These are phyloP conservation scores for Brachyopa scutellaris DNA, from an alignment of 2,888 invertebrate species.

Conservation along the genomic window DNA sequence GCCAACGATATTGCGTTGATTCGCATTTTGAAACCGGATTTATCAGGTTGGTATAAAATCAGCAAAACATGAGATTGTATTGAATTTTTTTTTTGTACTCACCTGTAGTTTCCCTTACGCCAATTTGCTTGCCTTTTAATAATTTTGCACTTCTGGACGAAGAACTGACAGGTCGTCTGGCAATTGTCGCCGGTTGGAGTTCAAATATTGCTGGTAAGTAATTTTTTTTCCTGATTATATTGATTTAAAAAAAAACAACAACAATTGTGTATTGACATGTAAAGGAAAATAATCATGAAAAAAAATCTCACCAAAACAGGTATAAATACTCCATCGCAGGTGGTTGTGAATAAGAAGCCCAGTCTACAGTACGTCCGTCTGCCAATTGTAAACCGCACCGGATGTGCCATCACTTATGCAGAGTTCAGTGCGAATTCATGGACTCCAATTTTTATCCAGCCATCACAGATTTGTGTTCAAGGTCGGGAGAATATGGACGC, in stretches of 20 bases:
- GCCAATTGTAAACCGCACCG: slow-evolving; percentile 81
- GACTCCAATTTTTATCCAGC: slow-evolving; percentile 80
- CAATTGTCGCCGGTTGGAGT: slow-evolving; percentile 90
- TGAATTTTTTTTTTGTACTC: no score
- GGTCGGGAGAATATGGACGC: slow-evolving; percentile 81
- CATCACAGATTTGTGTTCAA: slow-evolving; percentile 80
- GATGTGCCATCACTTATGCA: slow-evolving; percentile 80
- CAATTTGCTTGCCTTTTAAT: slow-evolving; percentile 83
- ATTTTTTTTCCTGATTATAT: not conserved
- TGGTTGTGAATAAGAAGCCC: slow-evolving; percentile 51
- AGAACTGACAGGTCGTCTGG: slow-evolving; percentile 82
- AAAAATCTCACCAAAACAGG: slow-evolving; percentile 22
- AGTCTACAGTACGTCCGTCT: slow-evolving; percentile 81
- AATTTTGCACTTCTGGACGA: slow-evolving; percentile 75
- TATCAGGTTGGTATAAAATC: slow-evolving; percentile 62
- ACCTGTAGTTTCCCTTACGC: slow-evolving; percentile 78
- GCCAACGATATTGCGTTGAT: slow-evolving; percentile 85
- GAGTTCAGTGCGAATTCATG: slow-evolving; percentile 80
- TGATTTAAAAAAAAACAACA: slow-evolving; percentile 22
- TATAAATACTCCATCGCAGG: slow-evolving; percentile 30
- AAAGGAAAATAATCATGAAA: not conserved
- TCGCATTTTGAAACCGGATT: slow-evolving; percentile 81
- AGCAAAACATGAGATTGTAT: no score
- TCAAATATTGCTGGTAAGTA: slow-evolving; percentile 84
- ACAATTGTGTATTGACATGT: not conserved